Evolutionary conservation across 2,113 vertebrate species (phyloP).

Genomic region (Aythya baeri): DNA sequence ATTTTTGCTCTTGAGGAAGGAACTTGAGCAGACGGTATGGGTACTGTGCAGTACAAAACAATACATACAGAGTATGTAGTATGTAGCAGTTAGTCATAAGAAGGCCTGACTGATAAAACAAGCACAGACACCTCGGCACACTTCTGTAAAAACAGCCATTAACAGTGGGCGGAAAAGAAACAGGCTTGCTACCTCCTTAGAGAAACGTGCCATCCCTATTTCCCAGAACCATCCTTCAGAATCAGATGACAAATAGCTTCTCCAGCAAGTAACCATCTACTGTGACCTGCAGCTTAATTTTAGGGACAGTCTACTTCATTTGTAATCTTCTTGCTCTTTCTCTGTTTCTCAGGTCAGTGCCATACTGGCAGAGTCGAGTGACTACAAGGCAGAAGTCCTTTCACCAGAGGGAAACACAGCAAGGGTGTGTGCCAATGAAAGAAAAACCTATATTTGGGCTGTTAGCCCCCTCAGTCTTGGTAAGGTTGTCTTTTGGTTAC

Average conservation of each 20-base stretch:
- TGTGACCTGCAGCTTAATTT: not conserved
- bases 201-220: not conserved
- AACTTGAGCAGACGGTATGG: not conserved
- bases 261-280: not conserved
- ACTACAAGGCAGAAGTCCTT: slow-evolving; percentile 52
- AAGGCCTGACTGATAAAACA: not conserved
- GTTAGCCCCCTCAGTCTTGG: slow-evolving; percentile 53
- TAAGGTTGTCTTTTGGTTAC: slow-evolving; percentile 10
- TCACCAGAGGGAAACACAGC: not conserved
- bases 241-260: not conserved
- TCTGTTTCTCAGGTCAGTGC: slow-evolving; percentile 61
- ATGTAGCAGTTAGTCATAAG: not conserved
- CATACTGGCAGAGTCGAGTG: slow-evolving; percentile 26
- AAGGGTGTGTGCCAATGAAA: slow-evolving; percentile 64
- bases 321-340: not conserved
- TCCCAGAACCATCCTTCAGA: not conserved
- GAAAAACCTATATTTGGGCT: slow-evolving; percentile 72
- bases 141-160: not conserved
- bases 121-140: not conserved
- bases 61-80: not conserved
- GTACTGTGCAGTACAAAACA: not conserved
- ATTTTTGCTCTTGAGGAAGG: not conserved
- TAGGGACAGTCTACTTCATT: not conserved
- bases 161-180: not conserved
- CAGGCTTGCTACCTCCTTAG: not conserved